Conservation (phyloP, 2,888 invertebrate species). For the Cecidostiba fungosa region DNA sequence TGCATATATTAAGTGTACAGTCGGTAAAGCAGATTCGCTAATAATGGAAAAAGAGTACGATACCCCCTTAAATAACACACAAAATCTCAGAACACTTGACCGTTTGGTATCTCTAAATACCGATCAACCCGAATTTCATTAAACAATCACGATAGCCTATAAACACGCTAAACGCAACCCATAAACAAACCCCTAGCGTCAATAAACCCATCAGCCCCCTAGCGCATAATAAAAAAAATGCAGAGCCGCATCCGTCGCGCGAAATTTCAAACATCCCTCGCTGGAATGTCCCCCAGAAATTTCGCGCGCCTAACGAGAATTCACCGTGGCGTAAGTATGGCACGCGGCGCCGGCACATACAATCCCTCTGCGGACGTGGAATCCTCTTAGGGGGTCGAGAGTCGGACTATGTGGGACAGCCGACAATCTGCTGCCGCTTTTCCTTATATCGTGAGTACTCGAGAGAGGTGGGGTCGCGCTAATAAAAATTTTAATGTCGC, state of each 20-base stretch:
- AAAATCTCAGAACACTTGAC: too few species aligned
- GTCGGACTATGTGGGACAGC: slow-evolving; percentile 25
- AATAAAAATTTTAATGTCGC: slow-evolving; percentile 56
- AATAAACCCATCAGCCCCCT: neutral
- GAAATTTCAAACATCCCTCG: slow-evolving; percentile 36
- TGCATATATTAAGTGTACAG: too few species aligned
- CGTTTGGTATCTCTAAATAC: neutral
- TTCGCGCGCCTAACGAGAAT: slow-evolving; percentile 42
- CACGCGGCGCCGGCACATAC: neutral
- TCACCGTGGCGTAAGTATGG: slow-evolving; percentile 6
- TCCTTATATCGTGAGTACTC: slow-evolving; percentile 22
- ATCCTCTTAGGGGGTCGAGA: slow-evolving; percentile 48
- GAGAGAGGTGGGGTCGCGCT: neutral
- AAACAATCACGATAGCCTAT: neutral
- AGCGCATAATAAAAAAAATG: neutral
- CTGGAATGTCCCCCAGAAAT: slow-evolving; percentile 26
- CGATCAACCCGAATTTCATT: neutral
- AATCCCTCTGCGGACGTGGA: slow-evolving; percentile 36
- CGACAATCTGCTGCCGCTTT: slow-evolving; percentile 54
- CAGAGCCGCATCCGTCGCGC: neutral
- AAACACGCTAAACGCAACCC: neutral
- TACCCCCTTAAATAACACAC: too few species aligned
- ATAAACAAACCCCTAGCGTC: neutral
- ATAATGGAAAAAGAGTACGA: too few species aligned
- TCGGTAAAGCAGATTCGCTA: too few species aligned